phyloP scores from a whole-genome alignment of 2,888 invertebrate species.

The Sphaeridia pumilis region DNA sequence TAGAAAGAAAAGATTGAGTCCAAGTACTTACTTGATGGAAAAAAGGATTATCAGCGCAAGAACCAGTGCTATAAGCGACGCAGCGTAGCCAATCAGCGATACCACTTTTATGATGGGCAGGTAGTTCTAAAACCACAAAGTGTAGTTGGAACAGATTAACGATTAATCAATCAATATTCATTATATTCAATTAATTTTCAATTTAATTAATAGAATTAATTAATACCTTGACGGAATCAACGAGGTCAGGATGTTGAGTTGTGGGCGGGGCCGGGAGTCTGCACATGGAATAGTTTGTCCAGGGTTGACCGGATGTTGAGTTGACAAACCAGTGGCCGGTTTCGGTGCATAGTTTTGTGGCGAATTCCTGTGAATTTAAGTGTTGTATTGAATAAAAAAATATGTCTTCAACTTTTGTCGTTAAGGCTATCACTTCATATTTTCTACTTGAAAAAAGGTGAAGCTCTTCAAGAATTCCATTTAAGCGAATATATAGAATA shows the following conservation, averaged over 20 bases:
- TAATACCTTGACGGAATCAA: not conserved
- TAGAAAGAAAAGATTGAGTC: not conserved
- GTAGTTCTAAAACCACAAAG: conserved; percentile 41
- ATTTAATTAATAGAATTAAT: not conserved
- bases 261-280: not conserved
- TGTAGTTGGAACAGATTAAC: conserved; percentile 14
- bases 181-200: not conserved
- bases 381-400: no score
- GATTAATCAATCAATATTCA: not conserved
- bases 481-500: no score
- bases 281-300: conserved; percentile 27
- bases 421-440: no score
- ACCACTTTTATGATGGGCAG: conserved; percentile 45
- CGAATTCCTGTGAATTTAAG: conserved; percentile 39
- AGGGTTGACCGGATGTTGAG: conserved; percentile 5
- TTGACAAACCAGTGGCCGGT: conserved; percentile 15
- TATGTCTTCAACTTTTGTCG: no score
- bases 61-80: conserved; percentile 45
- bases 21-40: conserved; percentile 45
- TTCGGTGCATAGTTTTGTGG: conserved; percentile 16
- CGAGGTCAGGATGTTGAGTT: not conserved
- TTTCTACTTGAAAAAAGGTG: no score
- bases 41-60: conserved; percentile 46
- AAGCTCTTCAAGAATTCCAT: no score
- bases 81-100: conserved; percentile 46